phyloP scores from a whole-genome alignment of 1,140 invertebrate species.

The Anastrepha obliqua region DNA sequence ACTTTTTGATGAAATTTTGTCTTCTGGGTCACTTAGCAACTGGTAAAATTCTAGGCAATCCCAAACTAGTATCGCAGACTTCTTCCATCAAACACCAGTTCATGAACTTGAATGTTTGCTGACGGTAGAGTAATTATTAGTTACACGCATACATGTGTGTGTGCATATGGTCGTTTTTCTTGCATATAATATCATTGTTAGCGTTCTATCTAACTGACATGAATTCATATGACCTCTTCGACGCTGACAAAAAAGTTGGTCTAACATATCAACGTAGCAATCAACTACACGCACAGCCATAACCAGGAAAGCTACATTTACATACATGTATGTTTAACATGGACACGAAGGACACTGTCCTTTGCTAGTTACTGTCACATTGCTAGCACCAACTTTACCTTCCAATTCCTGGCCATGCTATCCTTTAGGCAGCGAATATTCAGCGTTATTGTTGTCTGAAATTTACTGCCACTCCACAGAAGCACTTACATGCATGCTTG shows the following conservation, averaged over 20 bases:
- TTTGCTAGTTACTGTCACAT: slow-evolving; percentile 18
- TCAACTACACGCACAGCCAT: background rate
- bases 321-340: slow-evolving; percentile 1
- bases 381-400: background rate
- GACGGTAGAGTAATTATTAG: no score
- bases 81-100: no score
- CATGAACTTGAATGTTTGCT: no score
- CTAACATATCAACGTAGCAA: background rate
- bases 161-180: background rate
- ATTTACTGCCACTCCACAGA: slow-evolving; percentile 10
- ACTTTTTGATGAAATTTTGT: no score
- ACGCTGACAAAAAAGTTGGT: background rate
- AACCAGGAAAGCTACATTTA: background rate
- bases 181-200: slow-evolving; percentile 19
- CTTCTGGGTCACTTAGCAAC: no score
- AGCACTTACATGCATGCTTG: background rate
- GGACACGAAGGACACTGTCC: slow-evolving; percentile 31
- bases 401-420: background rate
- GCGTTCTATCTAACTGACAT: slow-evolving; percentile 10
- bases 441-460: background rate
- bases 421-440: slow-evolving; percentile 15
- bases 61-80: no score
- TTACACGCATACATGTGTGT: background rate
- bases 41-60: no score
- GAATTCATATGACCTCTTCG: slow-evolving; percentile 26